Percentiles rank a stretch among this genome's conserved stretches.
phyloP scores from a whole-genome alignment of 1,140 invertebrate genomes.

The Drosophila funebris region DNA sequence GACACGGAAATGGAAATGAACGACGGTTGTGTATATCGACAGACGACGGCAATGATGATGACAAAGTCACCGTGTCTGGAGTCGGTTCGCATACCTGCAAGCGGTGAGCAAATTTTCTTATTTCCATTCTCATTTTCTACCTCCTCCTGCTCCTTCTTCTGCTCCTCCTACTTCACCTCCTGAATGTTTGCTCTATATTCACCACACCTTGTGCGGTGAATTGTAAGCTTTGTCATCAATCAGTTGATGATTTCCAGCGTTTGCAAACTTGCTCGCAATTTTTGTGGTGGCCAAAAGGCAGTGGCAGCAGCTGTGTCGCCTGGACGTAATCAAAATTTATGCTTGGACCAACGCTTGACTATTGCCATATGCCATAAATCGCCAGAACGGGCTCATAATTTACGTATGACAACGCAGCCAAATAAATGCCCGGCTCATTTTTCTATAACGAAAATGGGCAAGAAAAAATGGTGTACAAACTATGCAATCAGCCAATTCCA shows the following conservation, averaged over 20 bases:
- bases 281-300: slow-evolving; percentile 20
- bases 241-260: slow-evolving; percentile 64
- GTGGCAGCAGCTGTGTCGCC: slow-evolving; percentile 44
- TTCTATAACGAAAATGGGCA: slow-evolving; percentile 38
- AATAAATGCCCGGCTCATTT: slow-evolving; percentile 74
- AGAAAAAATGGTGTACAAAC: slow-evolving; percentile 8
- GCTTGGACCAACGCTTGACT: slow-evolving; percentile 56
- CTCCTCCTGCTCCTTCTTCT: background rate
- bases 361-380: slow-evolving; percentile 72
- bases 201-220: too few relatives aligned
- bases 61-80: slow-evolving; percentile 39
- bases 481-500: background rate
- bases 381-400: slow-evolving; percentile 55
- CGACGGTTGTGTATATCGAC: slow-evolving; percentile 44
- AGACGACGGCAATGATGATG: slow-evolving; percentile 29
- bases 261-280: slow-evolving; percentile 43
- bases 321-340: slow-evolving; percentile 73
- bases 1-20: slow-evolving; percentile 74
- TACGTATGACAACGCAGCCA: slow-evolving; percentile 65
- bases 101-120: slow-evolving; percentile 56
- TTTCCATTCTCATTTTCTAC: background rate
- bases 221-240: slow-evolving; percentile 55
- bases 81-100: slow-evolving; percentile 45
- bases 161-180: background rate
- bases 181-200: too few relatives aligned